Conservation (phyloP, 2,888 invertebrate genomes). For the Rotaria socialis region DNA sequence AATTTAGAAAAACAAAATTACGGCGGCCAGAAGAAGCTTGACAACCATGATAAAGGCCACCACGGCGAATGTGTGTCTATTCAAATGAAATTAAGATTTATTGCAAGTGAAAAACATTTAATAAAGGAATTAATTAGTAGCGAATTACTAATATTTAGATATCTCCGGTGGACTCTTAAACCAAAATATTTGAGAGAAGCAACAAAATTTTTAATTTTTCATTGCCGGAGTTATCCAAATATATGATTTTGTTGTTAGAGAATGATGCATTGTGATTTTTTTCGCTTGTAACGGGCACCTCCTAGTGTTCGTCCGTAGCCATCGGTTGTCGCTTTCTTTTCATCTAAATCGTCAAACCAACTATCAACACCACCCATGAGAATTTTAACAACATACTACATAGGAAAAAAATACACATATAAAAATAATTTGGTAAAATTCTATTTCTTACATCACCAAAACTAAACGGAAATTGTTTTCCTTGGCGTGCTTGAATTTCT, state of each 20-base stretch:
- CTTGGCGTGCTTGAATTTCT: slow-evolving; percentile 35
- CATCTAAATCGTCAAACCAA: slow-evolving; percentile 36
- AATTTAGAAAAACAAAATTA: background rate
- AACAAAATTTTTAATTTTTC: too few species aligned
- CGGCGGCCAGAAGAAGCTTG: background rate
- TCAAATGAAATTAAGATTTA: background rate
- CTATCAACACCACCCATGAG: slow-evolving; percentile 9
- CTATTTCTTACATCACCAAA: slow-evolving; percentile 22
- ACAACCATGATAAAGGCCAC: background rate
- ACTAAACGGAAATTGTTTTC: slow-evolving; percentile 11
- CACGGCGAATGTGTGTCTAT: background rate
- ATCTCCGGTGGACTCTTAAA: background rate
- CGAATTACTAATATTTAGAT: background rate
- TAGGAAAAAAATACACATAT: background rate
- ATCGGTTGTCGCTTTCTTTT: background rate
- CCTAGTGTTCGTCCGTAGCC: background rate
- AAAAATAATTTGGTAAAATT: background rate
- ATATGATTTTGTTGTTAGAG: background rate
- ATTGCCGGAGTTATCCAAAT: background rate
- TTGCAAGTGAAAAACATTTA: background rate
- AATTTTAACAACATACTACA: background rate
- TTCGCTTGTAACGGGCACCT: background rate
- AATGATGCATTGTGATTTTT: background rate
- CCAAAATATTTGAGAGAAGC: background rate
- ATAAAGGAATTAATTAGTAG: background rate